Base-by-base conservation (phyloP, 2,113 vertebrate species). In the Piaya cayana region DNA sequence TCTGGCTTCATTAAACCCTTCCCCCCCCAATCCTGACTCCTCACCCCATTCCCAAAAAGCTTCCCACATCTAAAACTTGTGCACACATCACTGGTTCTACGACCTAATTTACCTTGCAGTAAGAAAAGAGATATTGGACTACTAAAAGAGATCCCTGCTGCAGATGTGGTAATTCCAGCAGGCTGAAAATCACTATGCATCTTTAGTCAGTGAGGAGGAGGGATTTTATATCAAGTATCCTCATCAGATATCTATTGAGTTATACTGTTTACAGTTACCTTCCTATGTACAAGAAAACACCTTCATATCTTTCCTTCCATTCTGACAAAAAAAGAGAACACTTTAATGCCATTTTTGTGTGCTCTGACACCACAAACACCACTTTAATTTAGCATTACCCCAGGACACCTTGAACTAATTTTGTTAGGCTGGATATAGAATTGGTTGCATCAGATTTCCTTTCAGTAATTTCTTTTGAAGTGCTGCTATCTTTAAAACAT, bases 381-480 rank as follows among this genome's bases (percentile, higher is more conserved):
- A 69, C 82, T 96, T 96, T 93, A 88, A 96, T 96, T 95, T 90
- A 93, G 87, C 93, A 74, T 86, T 97, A 96, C 95, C 94, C 94
- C 93, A 94, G 95, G 96, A 97, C 52, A 97, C 77, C 65, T 91
- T 93, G 80, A 98, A 96, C 88, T 93, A 88, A 98, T 97, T 97
- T 96, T 97, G 71, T 93, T 88, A 83, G 88, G 81, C 91, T 96
- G 81, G 92, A 94, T 93, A 90, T 64, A 89, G 84, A 96, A 84
- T 82, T 88, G 89, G 88, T 95, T 96, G 95, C 92, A 97, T 97
- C 95, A 96, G 96, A 96, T 97, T 96, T 95, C 88, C 88, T 96
- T 82, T 67, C 78, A 92, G 80, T 92, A 68, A 94, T 91, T 97
- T 95, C 96, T 96, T 98, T 97, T 98, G 97, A 98, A 97, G 97